Base-by-base conservation (phyloP, 2,797 vertebrate genomes). In the Hipposideros larvatus region DNA sequence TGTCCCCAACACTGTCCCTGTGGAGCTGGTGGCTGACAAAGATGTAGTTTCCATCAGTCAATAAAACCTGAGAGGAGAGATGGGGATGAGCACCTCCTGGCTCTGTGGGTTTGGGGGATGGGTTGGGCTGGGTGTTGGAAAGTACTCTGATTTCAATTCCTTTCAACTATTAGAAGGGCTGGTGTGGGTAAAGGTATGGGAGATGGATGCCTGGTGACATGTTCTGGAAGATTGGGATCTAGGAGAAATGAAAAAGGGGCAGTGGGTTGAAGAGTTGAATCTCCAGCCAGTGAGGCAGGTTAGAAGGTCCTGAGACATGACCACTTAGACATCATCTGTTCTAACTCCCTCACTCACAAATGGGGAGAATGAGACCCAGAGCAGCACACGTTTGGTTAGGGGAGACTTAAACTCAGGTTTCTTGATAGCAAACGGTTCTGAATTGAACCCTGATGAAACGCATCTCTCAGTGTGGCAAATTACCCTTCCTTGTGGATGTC, bases 31-130 rank as follows among this genome's bases (percentile, higher is more conserved):
- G 73, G 91, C 86, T 91, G 93, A 96, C 79, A 91, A 97, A 95
- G 91, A 96, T 97, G 93, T 96, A 95, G 83, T 97, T 96, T 97
- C 66, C 78, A 94, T 96, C 88, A 71, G 93, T 97, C 94, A 98
- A 98, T 98, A 98, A 98, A 98, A 97, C 63, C 94, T 92, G 71
- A 97, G 92, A 95, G 96, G 91, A 97, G 90, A 97, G 91, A 97
- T 73, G 74, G 95, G 83, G 85, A 96, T 66, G 70, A 97, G 37
- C n/a, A 89, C 53, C 75, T 93, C 65, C 55, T 90, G 78, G 82
- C 59, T 97, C 51, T 95, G 83, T 94, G 90, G 71, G 46, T 83
- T 63, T 74, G 71, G 80, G 84, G 77, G 68, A 59, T 94, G 78
- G 79, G 31, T 70, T 87, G 55, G 75, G 31, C 43, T 82, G 37